Evolutionary conservation across 2,113 vertebrate genomes (phyloP), one percentile per base, ranked within the genome.

Genomic region (Myrmophylax atrothorax): DNA sequence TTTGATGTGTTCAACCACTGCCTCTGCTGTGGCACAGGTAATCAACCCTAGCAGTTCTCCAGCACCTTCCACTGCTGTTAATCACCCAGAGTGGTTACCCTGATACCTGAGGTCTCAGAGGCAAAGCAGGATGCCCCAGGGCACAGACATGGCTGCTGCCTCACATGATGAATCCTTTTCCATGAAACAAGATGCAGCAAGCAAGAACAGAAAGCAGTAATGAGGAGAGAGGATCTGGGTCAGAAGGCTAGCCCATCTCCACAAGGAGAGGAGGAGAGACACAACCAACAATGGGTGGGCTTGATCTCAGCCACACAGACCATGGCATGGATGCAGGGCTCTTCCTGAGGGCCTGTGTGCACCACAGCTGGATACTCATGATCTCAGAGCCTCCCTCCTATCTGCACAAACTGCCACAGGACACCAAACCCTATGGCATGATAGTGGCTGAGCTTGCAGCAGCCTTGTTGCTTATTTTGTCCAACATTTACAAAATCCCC

Each of bases 1-100:
- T 96, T 94, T 97, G 95, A 97, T 96, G 87, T 95, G 89, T 20
- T 85, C 70, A 56, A 31, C 59, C 46, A 53, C 76, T 63, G 72
- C 79, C 76, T 92, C 50, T 50, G 72, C 82, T 64, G 75, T 9
- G 26, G 63, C 3, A 4, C 2, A 1, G 49, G 44, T 56, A 77
- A 84, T 33, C 85, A 80, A 20, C 70, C 58, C 14, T 9, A 94
- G 90, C 89, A 17, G 92, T 88, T 74, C 79, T 66, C 79, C 81
- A 69, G 76, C 47, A 90, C 82, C 87, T 93, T 92, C 56, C 33
- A 35, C 49, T 58, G 17, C 88, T 53, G 19, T 35, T 94, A 59
- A 80, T 79, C 94, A 60, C 86, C 77, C 29, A 28, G 83, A 62
- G 2, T 0, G 6, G 64, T 62, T 84, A 55, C 42, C 47, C 86